phyloP scores from a whole-genome alignment of 2,113 vertebrate species.

The Numida meleagris region DNA sequence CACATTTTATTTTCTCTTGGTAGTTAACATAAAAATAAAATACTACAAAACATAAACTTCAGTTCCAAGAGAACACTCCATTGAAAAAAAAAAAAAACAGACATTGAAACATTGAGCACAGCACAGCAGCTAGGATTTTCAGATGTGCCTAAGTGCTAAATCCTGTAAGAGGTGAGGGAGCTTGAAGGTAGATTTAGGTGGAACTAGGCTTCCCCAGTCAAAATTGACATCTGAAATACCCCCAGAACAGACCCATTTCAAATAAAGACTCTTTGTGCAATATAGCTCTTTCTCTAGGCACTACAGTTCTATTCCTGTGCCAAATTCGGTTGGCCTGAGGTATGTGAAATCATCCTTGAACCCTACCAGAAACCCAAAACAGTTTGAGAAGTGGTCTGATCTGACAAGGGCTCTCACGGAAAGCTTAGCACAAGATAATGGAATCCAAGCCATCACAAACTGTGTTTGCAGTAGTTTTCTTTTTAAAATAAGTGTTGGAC shows the following conservation, averaged over 20 bases:
- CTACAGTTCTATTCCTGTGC: background rate
- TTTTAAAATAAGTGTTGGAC: background rate
- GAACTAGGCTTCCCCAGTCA: accelerated
- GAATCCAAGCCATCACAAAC: background rate
- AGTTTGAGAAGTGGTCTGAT: accelerated
- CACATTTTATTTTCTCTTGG: background rate
- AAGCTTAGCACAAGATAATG: background rate
- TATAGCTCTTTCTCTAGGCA: background rate
- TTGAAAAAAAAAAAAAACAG: background rate
- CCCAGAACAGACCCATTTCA: background rate
- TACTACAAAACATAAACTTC: background rate
- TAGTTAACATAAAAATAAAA: background rate
- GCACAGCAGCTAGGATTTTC: background rate
- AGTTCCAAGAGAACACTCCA: background rate
- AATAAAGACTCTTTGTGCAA: background rate
- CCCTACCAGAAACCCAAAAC: background rate
- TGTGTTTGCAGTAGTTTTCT: background rate
- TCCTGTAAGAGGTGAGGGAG: background rate
- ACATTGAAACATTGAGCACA: background rate
- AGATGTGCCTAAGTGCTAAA: background rate
- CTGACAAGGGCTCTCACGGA: accelerated
- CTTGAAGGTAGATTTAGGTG: accelerated
- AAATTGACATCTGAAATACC: background rate
- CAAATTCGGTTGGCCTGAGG: background rate
- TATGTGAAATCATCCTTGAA: background rate